Percentiles rank a stretch among this genome's conserved stretches.
phyloP scores from a whole-genome alignment of 2,113 vertebrate genomes.

The Prunella himalayana region DNA sequence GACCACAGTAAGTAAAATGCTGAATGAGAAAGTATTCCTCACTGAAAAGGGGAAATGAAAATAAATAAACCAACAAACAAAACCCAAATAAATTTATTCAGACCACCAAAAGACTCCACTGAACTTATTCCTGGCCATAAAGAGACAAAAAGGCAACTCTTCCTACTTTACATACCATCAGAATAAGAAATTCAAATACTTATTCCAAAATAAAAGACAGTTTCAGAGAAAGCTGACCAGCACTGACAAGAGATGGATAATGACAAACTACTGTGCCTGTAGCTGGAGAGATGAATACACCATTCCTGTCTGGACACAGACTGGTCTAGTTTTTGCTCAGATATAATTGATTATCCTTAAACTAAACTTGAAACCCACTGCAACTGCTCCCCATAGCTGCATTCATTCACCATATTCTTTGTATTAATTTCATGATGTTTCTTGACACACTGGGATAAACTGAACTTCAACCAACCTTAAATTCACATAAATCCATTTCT shows the following conservation, averaged over 20 bases:
- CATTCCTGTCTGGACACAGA: background rate
- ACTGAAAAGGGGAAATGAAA: background rate
- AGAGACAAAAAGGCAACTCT: background rate
- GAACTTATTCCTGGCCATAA: background rate
- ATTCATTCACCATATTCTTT: background rate
- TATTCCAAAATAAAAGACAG: background rate
- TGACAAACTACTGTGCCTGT: background rate
- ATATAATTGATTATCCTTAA: background rate
- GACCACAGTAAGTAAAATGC: background rate
- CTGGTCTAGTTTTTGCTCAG: background rate
- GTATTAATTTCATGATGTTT: background rate
- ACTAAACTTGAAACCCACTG: background rate
- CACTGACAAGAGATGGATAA: background rate
- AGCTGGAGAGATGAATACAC: background rate
- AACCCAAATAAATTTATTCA: background rate
- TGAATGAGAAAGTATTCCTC: background rate
- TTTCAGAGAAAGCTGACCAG: background rate
- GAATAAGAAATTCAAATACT: background rate
- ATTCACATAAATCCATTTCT: background rate
- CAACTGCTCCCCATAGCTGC: background rate
- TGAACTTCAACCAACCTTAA: background rate
- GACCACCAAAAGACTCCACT: background rate
- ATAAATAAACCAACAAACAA: background rate
- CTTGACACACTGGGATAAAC: background rate
- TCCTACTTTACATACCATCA: background rate